Evolutionary conservation across 2,113 vertebrate species (phyloP), one percentile per base, ranked within the genome.

Genomic region (Notothenia coriiceps): DNA sequence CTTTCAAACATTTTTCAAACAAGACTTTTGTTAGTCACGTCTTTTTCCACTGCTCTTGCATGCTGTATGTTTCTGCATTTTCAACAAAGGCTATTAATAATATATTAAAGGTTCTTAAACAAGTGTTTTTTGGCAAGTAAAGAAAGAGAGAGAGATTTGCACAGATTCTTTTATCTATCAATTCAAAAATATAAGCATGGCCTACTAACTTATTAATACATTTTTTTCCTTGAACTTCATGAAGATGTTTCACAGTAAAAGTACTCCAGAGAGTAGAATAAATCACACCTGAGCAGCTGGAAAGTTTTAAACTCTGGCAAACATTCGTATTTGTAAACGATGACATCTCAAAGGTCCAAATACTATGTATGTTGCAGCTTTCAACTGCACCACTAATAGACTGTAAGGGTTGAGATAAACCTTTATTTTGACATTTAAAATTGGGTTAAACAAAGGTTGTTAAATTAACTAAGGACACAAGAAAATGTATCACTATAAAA

Each of bases 241-340:
- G 62, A 11, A 70, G 66, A 35, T 49, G 50, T 64, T 71, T 71
- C 17, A 65, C 9, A 70, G 14, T 79, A 35, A 64, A 57, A 57
- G 29, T 43, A 9, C 59, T 59, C 29, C 25, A 33, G 18, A n/a
- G 7, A 67, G 18, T 2, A 5, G 14, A 59, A 12, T 29, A 11
- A 47, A 47, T 18, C 11, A 29, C 68, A 57, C 2, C 13, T 57
- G 20, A 25, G 7, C 40, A 29, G 63, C 18, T 44, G 18, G 66
- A 52, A 69, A 51, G 12, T 54, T 55, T 43, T 54, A 18, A 69
- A 55, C 25, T 6, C 14, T 17, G 55, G 55, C 55, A 57, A 29
- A 10, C 40, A 17, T 62, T n/a, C n/a, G 18, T 46, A n/a, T 14
- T 11, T 6, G 20, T 20, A 40, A n/a, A 18, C 10, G 17, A 33